These are phyloP conservation scores for Taenioides sp. DNA, from an alignment of 2,797 vertebrate species.

Conservation along the genomic window DNA sequence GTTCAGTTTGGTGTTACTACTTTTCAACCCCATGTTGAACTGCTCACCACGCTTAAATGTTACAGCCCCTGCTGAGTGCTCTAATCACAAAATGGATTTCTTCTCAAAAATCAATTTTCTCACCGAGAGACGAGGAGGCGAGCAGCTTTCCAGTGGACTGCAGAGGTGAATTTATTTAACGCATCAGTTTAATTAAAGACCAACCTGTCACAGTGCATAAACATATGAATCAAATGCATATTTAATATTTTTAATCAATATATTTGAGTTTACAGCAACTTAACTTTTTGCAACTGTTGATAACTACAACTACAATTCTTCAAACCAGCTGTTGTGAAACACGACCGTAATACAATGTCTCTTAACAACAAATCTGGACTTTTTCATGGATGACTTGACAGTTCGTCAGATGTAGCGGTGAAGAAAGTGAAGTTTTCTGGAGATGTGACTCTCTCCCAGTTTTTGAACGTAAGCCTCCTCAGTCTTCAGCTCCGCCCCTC, in stretches of 20 bases:
- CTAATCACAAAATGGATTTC: constrained; percentile 18
- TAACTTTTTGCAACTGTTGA: no score
- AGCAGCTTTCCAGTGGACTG: constrained; percentile 5
- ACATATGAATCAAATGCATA: background rate
- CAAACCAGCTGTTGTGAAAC: background rate
- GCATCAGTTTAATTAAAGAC: constrained; percentile 25
- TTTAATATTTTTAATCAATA: background rate
- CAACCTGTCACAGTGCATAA: constrained; percentile 2
- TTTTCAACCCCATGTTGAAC: background rate
- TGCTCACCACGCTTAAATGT: background rate
- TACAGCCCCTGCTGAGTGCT: background rate
- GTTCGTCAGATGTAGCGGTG: background rate
- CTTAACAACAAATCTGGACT: background rate
- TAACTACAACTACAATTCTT: no score
- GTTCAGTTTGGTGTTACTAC: background rate
- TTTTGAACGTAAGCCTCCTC: background rate
- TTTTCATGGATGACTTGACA: background rate
- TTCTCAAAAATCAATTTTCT: constrained; percentile 29
- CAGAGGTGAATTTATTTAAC: constrained; percentile 30
- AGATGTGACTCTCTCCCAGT: background rate
- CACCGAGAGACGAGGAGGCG: constrained; percentile 7
- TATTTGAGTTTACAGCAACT: background rate
- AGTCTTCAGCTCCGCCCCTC: background rate
- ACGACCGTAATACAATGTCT: background rate
- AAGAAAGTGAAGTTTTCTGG: constrained; percentile 1